These are phyloP conservation scores for Phocoena phocoena DNA, from an alignment of 2,113 vertebrate genomes.

Conservation along the genomic window DNA sequence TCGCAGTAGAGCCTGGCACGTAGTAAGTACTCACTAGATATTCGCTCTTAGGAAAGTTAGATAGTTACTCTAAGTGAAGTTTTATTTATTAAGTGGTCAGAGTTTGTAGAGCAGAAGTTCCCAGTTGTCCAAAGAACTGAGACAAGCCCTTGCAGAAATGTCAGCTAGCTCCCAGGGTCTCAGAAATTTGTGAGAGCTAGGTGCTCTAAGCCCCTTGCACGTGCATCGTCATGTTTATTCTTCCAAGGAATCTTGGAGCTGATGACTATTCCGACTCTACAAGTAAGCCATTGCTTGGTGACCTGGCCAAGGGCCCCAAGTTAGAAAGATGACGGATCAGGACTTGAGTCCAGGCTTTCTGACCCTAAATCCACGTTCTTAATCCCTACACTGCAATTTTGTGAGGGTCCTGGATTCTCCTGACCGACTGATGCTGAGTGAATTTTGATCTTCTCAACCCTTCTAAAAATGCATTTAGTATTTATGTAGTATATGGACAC, in stretches of 20 bases:
- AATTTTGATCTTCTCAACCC: neutral
- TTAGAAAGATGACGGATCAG: neutral
- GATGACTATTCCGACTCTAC: neutral
- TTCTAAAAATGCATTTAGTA: neutral
- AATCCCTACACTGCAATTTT: neutral
- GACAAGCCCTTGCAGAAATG: neutral
- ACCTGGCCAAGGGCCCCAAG: neutral
- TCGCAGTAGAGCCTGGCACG: neutral
- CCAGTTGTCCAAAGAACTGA: neutral
- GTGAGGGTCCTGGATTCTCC: neutral
- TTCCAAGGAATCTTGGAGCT: neutral
- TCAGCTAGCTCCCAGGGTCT: neutral
- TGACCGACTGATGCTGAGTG: neutral
- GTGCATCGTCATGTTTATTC: fast-evolving
- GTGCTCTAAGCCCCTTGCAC: neutral
- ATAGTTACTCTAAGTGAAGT: neutral
- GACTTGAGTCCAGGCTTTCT: neutral
- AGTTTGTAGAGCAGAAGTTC: neutral
- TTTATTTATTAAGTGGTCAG: neutral
- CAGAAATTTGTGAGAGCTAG: neutral
- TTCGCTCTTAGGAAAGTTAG: neutral
- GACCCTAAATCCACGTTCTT: neutral
- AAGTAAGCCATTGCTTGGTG: neutral
- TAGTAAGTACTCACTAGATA: neutral
- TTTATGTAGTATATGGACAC: neutral